Evolutionary conservation across 2,113 vertebrate species (phyloP).

Genomic region (Prunella fulvescens): DNA sequence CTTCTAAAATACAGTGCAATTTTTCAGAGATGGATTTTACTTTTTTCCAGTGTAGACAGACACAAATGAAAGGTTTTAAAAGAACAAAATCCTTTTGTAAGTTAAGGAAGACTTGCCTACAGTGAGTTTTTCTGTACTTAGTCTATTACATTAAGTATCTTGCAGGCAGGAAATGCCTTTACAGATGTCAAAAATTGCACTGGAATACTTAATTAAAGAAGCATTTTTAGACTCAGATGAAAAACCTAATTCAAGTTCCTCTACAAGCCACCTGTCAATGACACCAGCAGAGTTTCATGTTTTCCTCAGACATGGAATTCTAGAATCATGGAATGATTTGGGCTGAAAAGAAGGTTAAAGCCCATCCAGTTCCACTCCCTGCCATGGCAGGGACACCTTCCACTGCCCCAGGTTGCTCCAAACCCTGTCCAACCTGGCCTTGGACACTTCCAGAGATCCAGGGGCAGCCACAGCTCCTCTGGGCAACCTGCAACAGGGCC

Average conservation of each 20-base stretch:
- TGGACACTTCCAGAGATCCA: background rate
- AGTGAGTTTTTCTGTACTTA: background rate
- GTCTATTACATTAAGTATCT: background rate
- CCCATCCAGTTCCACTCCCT: background rate
- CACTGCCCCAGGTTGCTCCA: background rate
- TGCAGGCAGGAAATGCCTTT: background rate
- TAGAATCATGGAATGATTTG: background rate
- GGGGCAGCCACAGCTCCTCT: background rate
- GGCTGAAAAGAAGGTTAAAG: background rate
- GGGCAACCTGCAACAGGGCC: background rate
- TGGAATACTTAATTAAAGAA: background rate
- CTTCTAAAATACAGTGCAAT: background rate
- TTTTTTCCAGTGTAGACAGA: background rate
- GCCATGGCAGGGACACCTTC: background rate
- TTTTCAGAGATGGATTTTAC: background rate
- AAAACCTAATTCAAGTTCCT: background rate
- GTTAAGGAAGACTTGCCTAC: background rate
- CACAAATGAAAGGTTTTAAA: background rate
- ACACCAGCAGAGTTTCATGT: background rate
- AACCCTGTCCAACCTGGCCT: fast-evolving
- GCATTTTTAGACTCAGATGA: background rate
- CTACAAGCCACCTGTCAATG: background rate
- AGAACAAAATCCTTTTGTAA: background rate
- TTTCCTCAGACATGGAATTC: background rate
- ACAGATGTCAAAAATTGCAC: background rate